Evolutionary conservation across 2,113 vertebrate species (phyloP).

Genomic region (Perca fluviatilis): DNA sequence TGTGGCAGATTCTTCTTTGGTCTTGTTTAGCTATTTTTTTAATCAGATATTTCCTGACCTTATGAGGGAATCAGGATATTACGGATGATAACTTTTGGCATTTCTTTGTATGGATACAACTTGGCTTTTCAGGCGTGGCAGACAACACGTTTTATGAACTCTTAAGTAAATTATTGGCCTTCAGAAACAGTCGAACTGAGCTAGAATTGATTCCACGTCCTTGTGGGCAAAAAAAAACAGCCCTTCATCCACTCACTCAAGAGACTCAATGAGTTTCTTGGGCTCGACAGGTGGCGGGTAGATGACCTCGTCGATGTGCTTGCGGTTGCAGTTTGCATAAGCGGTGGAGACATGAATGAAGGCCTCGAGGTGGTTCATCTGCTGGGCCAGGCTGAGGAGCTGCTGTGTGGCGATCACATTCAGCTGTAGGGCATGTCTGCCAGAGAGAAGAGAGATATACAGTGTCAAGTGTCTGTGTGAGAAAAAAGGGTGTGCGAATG

Average conservation of each 20-base stretch:
- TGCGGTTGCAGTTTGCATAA: conserved; percentile 94
- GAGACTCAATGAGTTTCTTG: conserved; percentile 91
- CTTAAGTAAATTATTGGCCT: background rate
- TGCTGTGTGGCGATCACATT: conserved; percentile 93
- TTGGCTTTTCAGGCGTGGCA: background rate
- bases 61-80: background rate
- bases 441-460: conserved; percentile 1
- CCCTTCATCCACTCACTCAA: conserved; percentile 89
- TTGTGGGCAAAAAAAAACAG: background rate
- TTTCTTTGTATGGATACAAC: background rate
- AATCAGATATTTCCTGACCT: background rate
- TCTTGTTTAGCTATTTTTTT: background rate
- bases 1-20: background rate
- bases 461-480: background rate
- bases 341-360: conserved; percentile 97
- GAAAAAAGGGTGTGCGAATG: background rate
- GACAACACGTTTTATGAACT: background rate
- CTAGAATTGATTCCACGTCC: background rate
- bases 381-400: conserved; percentile 90
- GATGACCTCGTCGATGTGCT: conserved; percentile 93
- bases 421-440: conserved; percentile 90
- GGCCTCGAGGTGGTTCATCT: conserved; percentile 93
- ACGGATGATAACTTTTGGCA: background rate
- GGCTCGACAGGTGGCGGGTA: conserved; percentile 94
- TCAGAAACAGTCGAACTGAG: background rate